These are phyloP conservation scores for Leptodactylus fallax DNA, from an alignment of 2,797 vertebrate species.

Conservation along the genomic window DNA sequence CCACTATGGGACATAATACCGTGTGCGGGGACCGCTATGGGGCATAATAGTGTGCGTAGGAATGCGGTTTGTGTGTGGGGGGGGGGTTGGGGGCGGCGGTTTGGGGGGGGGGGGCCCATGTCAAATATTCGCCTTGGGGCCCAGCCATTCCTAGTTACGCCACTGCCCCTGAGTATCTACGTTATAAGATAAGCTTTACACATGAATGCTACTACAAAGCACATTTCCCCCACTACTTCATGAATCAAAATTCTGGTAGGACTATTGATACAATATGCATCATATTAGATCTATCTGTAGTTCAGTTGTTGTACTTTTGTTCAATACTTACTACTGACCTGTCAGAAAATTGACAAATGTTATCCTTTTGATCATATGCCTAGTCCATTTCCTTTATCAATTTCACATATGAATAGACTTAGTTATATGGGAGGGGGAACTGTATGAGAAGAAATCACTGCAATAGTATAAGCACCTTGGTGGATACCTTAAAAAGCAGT, in stretches of 20 bases:
- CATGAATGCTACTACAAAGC: no score
- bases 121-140: no score
- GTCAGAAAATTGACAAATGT: background rate
- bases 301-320: background rate
- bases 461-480: background rate
- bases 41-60: no score
- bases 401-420: slow-evolving; percentile 5
- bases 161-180: no score
- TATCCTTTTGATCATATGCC: background rate
- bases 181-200: no score
- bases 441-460: background rate
- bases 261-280: background rate
- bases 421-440: background rate
- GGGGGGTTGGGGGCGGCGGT: no score
- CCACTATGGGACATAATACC: no score
- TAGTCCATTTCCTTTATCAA: slow-evolving; percentile 2
- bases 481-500: background rate
- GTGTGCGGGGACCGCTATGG: no score
- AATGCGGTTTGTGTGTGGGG: no score
- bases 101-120: no score
- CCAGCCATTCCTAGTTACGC: no score
- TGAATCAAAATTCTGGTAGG: background rate
- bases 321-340: background rate
- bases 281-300: background rate
- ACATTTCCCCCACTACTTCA: background rate